Percentiles rank a stretch among this genome's conserved stretches.
Evolutionary conservation across 2,113 vertebrate species (phyloP).

Genomic region (Arothron firmamentum): DNA sequence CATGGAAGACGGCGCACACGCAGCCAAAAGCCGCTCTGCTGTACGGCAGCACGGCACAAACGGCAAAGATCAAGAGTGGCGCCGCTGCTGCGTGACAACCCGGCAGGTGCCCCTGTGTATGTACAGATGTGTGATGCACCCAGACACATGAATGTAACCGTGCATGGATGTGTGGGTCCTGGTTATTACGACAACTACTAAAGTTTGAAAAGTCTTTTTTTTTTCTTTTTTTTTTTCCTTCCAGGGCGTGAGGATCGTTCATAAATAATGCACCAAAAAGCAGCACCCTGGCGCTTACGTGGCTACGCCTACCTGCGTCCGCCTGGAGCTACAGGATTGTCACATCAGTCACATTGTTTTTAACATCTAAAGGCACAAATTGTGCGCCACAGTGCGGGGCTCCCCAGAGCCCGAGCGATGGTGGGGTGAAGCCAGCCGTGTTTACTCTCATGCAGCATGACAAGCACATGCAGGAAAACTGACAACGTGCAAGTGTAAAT

Average conservation of each 20-base stretch:
- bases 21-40: slow-evolving; percentile 42
- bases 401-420: slow-evolving; percentile 71
- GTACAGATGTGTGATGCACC: slow-evolving; percentile 13
- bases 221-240: slow-evolving; percentile 29
- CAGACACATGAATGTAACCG: slow-evolving; percentile 13
- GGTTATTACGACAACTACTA: no score
- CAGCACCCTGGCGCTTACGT: slow-evolving; percentile 42
- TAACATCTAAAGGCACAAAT: slow-evolving; percentile 56
- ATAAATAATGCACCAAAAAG: slow-evolving; percentile 36
- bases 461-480: slow-evolving; percentile 71
- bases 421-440: slow-evolving; percentile 59
- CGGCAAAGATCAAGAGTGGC: slow-evolving; percentile 56
- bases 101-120: slow-evolving; percentile 14
- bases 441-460: slow-evolving; percentile 73
- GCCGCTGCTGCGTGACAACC: slow-evolving; percentile 39
- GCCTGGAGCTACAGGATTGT: slow-evolving; percentile 36
- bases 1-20: slow-evolving; percentile 53
- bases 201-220: not conserved
- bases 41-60: slow-evolving; percentile 43
- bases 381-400: slow-evolving; percentile 44
- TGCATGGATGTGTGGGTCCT: not conserved
- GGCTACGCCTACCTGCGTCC: slow-evolving; percentile 45
- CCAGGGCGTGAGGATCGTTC: slow-evolving; percentile 31
- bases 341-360: slow-evolving; percentile 61
- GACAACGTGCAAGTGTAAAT: slow-evolving; percentile 77